phyloP scores from a whole-genome alignment of 35 echinoderm and acorn worm genomes.

The Antedon bifida region DNA sequence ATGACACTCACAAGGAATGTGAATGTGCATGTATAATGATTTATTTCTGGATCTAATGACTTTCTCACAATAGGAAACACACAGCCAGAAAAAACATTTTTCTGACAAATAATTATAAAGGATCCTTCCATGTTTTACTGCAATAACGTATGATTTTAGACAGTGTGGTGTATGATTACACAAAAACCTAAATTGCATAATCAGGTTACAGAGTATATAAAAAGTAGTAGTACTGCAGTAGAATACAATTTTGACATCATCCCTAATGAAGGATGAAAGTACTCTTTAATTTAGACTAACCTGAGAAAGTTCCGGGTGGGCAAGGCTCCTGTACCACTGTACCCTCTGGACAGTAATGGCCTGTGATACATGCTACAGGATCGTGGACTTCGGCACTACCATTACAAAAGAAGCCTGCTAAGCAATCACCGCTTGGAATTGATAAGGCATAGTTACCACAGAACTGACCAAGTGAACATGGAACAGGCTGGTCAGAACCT shows the following conservation, averaged over 20 bases:
- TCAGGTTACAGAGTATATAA: no score
- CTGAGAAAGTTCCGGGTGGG: conserved; percentile 75
- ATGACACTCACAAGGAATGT: not conserved
- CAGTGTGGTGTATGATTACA: no score
- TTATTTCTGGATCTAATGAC: no score
- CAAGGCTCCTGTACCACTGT: conserved; percentile 84
- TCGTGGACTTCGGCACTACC: conserved; percentile 55
- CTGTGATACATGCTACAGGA: conserved; percentile 42
- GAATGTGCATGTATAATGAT: not conserved
- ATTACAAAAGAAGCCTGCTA: conserved; percentile 82
- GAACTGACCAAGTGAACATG: conserved; percentile 56
- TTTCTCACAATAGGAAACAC: no score
- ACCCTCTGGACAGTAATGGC: conserved; percentile 85
- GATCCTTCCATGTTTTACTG: no score
- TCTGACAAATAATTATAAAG: no score
- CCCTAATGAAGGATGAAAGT: no score
- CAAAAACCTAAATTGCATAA: no score
- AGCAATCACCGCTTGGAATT: conserved; percentile 49
- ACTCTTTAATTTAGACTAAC: conserved; percentile 11
- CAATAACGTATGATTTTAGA: no score
- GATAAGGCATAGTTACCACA: conserved; percentile 59
- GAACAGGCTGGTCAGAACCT: conserved; percentile 52
- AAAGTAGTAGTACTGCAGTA: no score
- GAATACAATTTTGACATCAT: no score
- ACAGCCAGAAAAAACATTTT: no score